Base-by-base conservation (phyloP, 1,140 invertebrate species). In the Neodiprion fabricii region DNA sequence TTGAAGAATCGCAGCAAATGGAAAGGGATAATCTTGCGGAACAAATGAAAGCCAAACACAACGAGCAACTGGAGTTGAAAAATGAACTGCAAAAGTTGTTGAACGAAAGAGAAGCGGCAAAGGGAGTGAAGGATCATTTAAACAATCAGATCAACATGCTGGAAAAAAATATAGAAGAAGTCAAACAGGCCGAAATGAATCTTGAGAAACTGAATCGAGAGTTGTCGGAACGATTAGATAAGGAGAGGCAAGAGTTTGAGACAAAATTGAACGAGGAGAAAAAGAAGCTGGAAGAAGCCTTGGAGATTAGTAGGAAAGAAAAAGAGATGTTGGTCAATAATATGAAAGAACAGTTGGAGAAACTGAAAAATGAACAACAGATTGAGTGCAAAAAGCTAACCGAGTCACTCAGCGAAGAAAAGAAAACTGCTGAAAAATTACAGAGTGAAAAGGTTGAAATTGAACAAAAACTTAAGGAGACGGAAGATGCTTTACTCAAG, bases 191-290 rank as follows among this genome's bases (percentile, higher is more conserved):
- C 9, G 89, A 90, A 78, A 81, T 87, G 48, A 85, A 89, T 72
- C 76, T 91, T 3, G 78, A 86, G 23, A 85, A 83, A 70, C 87
- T 89, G 72, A 86, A 90, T 76, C 83, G 89, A 70, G 84, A 90
- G 48, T 85, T 91, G 72, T 71, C 90, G 3, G 72, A 74, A 48
- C 88, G 89, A 73, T 76, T 91, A 2, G 87, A 89, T 70, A 83
- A 87, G 53, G 90, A 91, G 72, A 87, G 82, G 67, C 72, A 83
- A 9, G 87, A 90, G 66, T 91, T 91, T 78, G 87, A 91, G 72
- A 83, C 85, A 17, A 81, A 86, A 76, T 80, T 91, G 71, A 81
- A 86, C 1, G 84, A 85, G 28, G 88, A 90, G n/a, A 89, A 87
- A 71, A 77, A 83, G 70, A 89, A 89, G 72, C 87, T 90, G 78